phyloP scores from a whole-genome alignment of 2,797 vertebrate species.

The Mormyrus proboscirostris region DNA sequence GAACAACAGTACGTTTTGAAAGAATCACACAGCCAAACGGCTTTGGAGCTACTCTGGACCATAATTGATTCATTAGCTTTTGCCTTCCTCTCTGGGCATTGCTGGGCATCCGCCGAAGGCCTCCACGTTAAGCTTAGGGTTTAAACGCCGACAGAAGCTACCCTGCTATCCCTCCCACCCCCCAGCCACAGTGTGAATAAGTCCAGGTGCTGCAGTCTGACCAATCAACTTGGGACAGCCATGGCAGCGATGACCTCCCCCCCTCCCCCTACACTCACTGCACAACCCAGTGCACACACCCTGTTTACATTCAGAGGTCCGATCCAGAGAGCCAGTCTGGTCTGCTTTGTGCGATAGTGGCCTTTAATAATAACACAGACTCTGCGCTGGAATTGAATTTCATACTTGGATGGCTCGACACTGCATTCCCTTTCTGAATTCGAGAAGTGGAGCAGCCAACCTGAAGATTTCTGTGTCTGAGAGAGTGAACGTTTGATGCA shows the following conservation, averaged over 20 bases:
- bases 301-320: background rate
- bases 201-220: background rate
- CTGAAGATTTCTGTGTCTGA: constrained; percentile 14
- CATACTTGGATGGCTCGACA: constrained; percentile 19
- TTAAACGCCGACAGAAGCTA: background rate
- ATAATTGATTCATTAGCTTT: background rate
- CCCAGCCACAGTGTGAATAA: background rate
- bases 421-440: constrained; percentile 12
- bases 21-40: background rate
- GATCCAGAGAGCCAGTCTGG: background rate
- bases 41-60: background rate
- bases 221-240: background rate
- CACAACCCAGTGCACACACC: background rate
- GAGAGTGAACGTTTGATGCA: background rate
- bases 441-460: constrained; percentile 16
- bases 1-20: background rate
- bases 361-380: constrained; percentile 13
- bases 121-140: background rate
- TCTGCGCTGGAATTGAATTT: constrained; percentile 21
- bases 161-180: background rate
- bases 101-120: background rate
- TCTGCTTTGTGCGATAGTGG: constrained; percentile 9
- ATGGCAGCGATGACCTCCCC: background rate
- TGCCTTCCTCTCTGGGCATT: background rate
- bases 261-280: background rate